These are phyloP conservation scores for Coremacera marginata DNA, from an alignment of 2,888 invertebrate genomes.

Conservation along the genomic window DNA sequence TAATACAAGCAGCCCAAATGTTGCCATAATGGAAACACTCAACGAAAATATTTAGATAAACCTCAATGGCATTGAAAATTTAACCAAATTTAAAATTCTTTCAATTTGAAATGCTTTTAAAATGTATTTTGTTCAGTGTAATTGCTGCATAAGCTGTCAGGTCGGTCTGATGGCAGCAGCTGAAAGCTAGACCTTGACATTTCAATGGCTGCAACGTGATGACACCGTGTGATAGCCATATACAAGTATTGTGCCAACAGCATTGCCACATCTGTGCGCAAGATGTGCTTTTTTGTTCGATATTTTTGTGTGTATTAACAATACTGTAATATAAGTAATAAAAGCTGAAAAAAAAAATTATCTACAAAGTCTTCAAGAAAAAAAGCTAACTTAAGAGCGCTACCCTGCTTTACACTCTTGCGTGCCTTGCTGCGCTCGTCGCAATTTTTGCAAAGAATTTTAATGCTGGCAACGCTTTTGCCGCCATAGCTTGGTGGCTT, in stretches of 20 bases:
- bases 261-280: background rate
- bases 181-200: conserved; percentile 13
- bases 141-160: background rate
- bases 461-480: conserved; percentile 1
- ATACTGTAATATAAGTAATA: background rate
- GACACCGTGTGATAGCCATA: conserved; percentile 13
- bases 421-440: background rate
- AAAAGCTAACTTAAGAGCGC: background rate
- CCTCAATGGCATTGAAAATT: too few relatives aligned
- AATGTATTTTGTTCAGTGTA: background rate
- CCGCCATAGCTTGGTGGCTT: background rate
- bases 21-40: background rate
- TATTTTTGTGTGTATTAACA: background rate
- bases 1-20: background rate
- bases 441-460: background rate
- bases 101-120: too few relatives aligned
- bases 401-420: too few relatives aligned
- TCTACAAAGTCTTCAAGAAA: background rate
- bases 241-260: background rate
- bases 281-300: background rate
- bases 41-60: too few relatives aligned
- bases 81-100: too few relatives aligned
- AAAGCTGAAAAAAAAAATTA: background rate
- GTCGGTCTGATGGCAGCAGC: background rate
- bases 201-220: conserved; percentile 17